Evolutionary conservation across 2,888 invertebrate genomes (phyloP).

Genomic region (Theretra japonica): DNA sequence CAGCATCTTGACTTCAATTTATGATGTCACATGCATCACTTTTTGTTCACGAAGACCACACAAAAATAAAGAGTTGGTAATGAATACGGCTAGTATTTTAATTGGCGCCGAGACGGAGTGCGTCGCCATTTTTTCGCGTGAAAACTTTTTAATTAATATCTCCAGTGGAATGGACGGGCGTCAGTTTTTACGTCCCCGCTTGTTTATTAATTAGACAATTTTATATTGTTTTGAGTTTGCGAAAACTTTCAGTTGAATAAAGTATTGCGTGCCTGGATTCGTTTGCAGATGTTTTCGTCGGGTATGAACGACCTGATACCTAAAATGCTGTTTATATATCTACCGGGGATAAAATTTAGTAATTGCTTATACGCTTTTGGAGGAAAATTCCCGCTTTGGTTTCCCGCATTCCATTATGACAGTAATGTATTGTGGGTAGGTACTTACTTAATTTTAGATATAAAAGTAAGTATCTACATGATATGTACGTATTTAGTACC

Average conservation of each 20-base stretch:
- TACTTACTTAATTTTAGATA: no score
- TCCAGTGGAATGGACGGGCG: constrained; percentile 62
- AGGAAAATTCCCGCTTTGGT: no score
- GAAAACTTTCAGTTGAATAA: constrained; percentile 14
- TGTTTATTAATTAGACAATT: constrained; percentile 33
- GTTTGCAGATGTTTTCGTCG: constrained; percentile 16
- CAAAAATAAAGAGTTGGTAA: constrained; percentile 72
- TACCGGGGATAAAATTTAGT: no score
- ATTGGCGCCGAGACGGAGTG: constrained; percentile 64
- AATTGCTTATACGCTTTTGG: no score
- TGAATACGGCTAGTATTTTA: constrained; percentile 77
- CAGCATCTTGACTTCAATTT: background rate
- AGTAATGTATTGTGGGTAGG: no score
- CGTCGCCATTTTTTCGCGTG: constrained; percentile 58
- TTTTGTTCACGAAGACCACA: constrained; percentile 50
- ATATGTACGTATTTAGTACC: no score
- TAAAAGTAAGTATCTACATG: no score
- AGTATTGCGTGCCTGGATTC: background rate
- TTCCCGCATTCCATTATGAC: no score
- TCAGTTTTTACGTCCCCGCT: constrained; percentile 54
- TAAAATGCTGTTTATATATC: background rate
- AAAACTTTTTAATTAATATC: constrained; percentile 81
- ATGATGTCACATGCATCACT: constrained; percentile 8
- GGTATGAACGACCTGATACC: background rate
- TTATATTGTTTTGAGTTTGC: constrained; percentile 30